Evolutionary conservation across 2,888 invertebrate species (phyloP).

Genomic region (Melangyna quadrimaculata): DNA sequence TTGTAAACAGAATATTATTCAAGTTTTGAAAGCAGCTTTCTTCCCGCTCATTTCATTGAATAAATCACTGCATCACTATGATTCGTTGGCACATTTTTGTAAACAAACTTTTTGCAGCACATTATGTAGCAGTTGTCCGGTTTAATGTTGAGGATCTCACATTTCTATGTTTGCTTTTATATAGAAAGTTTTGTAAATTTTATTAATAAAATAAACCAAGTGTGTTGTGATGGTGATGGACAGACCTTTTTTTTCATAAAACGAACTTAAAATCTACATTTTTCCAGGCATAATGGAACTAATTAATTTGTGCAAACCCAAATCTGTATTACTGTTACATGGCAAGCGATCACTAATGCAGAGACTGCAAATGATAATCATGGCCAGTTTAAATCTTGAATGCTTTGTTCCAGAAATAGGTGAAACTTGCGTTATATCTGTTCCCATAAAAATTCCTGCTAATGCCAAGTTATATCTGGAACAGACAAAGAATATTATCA

Average conservation of each 20-base stretch:
- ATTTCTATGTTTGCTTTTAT: too few relatives aligned
- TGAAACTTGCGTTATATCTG: not conserved
- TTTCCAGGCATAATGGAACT: not conserved
- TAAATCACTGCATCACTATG: too few relatives aligned
- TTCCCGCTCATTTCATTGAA: too few relatives aligned
- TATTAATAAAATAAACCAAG: too few relatives aligned
- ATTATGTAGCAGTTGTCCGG: too few relatives aligned
- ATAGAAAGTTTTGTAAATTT: too few relatives aligned
- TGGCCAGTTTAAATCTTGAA: not conserved
- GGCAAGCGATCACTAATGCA: not conserved
- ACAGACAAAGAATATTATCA: conserved; percentile 82
- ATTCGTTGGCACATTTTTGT: too few relatives aligned
- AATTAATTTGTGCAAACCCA: not conserved
- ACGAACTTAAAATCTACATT: not conserved
- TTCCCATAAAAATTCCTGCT: not conserved
- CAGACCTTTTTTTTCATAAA: not conserved
- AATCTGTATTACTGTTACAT: not conserved
- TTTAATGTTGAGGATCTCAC: too few relatives aligned
- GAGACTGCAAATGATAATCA: not conserved
- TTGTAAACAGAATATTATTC: too few relatives aligned
- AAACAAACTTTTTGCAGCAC: too few relatives aligned
- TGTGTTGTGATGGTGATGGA: not conserved
- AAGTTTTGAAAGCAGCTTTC: too few relatives aligned
- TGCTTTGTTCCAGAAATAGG: not conserved
- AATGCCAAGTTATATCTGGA: not conserved